Evolutionary conservation across 2,888 invertebrate genomes (phyloP).

Genomic region (Heliconius sara): DNA sequence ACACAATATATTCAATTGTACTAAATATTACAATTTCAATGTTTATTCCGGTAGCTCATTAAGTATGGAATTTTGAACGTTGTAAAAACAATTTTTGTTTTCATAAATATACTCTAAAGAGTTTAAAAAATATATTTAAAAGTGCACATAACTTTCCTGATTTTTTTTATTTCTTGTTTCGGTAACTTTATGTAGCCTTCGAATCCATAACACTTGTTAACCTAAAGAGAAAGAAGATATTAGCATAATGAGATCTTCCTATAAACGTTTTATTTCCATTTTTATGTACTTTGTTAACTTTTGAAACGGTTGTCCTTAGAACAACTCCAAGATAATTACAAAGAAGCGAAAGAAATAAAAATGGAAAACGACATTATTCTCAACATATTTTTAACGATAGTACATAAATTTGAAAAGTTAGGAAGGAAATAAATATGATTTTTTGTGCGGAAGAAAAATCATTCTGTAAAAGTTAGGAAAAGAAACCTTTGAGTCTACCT

Average conservation of each 20-base stretch:
- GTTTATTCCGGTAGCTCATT: neutral
- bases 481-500: slow-evolving; percentile 13
- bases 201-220: slow-evolving; percentile 17
- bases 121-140: neutral
- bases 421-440: neutral
- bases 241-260: slow-evolving; percentile 37
- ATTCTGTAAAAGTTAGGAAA: neutral
- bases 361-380: slow-evolving; percentile 11
- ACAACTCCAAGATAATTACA: slow-evolving; percentile 40
- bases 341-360: slow-evolving; percentile 20
- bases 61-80: neutral
- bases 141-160: neutral
- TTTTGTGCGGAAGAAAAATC: slow-evolving; percentile 9
- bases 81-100: neutral
- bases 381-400: slow-evolving; percentile 3
- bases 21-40: neutral
- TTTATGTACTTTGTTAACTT: slow-evolving; percentile 38
- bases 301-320: slow-evolving; percentile 39
- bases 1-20: neutral
- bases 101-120: neutral
- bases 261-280: slow-evolving; percentile 40
- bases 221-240: slow-evolving; percentile 26
- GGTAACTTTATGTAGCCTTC: slow-evolving; percentile 15
- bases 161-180: slow-evolving; percentile 12
- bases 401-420: slow-evolving; percentile 1